phyloP scores from a whole-genome alignment of 2,797 vertebrate species.

The Neosalanx taihuensis region DNA sequence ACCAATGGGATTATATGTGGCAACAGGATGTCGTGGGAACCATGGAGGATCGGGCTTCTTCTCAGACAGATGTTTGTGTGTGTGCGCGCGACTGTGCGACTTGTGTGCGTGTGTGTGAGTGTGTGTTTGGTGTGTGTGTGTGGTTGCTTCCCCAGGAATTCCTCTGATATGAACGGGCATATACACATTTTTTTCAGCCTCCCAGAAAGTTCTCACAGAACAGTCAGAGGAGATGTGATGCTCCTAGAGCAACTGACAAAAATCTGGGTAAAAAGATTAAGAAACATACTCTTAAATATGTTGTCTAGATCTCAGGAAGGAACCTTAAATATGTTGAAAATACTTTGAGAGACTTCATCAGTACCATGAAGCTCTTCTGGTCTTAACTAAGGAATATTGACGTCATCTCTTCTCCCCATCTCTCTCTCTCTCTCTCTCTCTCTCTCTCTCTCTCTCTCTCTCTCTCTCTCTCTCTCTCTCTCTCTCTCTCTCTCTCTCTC shows the following conservation, averaged over 20 bases:
- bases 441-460: no score
- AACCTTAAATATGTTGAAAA: neutral
- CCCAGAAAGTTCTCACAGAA: neutral
- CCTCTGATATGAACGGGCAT: neutral
- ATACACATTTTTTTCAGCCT: neutral
- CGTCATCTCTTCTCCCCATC: no score
- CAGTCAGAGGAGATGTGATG: neutral
- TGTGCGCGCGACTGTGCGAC: neutral
- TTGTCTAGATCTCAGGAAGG: no score
- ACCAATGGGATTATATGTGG: neutral
- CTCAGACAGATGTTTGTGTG: conserved; percentile 5
- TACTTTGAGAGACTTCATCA: no score
- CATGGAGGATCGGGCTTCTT: neutral
- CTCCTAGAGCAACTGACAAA: neutral
- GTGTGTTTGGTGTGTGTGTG: neutral
- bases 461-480: no score
- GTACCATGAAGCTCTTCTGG: no score
- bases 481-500: no score
- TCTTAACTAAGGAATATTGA: no score
- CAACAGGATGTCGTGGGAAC: neutral
- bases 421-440: no score
- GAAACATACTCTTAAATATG: neutral
- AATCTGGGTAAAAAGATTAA: neutral
- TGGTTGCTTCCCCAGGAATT: neutral
- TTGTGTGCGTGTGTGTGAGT: neutral